A percentile compares a stretch with the other conserved stretches of the same genome.
These are phyloP conservation scores for Poecile atricapillus DNA, from an alignment of 2,113 vertebrate genomes.

Conservation along the genomic window DNA sequence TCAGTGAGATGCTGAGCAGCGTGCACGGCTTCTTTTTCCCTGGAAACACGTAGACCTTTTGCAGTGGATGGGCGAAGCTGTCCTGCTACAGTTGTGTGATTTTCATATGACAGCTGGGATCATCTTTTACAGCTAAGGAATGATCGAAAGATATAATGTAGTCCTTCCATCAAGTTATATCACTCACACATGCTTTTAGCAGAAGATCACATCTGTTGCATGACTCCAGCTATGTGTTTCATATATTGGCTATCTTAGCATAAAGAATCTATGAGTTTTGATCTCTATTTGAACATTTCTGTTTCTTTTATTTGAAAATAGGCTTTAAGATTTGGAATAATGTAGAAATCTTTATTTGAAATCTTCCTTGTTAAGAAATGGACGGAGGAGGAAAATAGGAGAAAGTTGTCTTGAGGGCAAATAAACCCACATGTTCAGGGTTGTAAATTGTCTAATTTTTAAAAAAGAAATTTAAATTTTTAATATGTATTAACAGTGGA, in stretches of 20 bases:
- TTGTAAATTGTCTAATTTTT: not conserved
- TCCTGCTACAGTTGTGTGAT: not conserved
- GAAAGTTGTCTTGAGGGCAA: not conserved
- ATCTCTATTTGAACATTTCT: not conserved
- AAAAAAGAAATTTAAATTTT: not conserved
- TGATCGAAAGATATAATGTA: not conserved
- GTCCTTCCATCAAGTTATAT: not conserved
- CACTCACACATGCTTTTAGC: not conserved
- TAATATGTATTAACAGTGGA: not conserved
- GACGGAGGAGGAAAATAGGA: not conserved
- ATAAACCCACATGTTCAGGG: not conserved
- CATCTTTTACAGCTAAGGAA: not conserved
- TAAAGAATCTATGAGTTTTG: not conserved
- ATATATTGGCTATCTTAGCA: not conserved
- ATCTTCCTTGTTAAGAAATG: not conserved
- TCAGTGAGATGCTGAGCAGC: not conserved
- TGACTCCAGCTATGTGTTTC: not conserved
- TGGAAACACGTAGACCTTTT: not conserved
- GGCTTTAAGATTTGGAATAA: not conserved
- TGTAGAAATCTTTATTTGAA: not conserved
- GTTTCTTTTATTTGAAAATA: not conserved
- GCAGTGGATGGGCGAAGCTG: not conserved
- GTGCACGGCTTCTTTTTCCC: rapidly evolving
- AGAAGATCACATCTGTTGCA: not conserved
- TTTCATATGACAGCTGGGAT: not conserved